Conservation (phyloP, 1,140 invertebrate species). For the Aphelenchoides besseyi region DNA sequence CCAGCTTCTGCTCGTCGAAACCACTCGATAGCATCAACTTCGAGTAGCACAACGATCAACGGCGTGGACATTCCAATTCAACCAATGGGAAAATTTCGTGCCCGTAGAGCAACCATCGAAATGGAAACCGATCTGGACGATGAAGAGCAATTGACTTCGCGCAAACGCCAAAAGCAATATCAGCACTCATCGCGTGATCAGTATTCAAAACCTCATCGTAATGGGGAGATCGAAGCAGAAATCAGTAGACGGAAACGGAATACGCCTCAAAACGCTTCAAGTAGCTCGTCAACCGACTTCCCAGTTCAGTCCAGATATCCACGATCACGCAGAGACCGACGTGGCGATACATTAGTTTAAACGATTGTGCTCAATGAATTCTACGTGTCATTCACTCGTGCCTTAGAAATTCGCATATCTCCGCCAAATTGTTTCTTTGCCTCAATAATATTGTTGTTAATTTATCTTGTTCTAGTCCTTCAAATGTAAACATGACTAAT, state of each 20-base stretch:
- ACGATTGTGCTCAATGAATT: not conserved
- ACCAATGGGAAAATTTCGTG: not conserved
- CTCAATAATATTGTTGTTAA: no score
- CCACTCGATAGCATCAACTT: constrained; percentile 6
- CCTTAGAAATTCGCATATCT: not conserved
- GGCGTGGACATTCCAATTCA: constrained; percentile 7
- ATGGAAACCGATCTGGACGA: not conserved
- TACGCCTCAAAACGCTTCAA: not conserved
- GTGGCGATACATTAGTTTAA: constrained; percentile 9
- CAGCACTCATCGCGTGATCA: not conserved
- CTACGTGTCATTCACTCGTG: not conserved
- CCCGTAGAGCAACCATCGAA: constrained; percentile 9
- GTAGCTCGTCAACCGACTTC: constrained; percentile 5
- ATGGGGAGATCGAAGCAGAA: not conserved
- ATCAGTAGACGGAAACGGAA: not conserved
- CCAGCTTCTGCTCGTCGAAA: constrained; percentile 3
- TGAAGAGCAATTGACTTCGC: constrained; percentile 4
- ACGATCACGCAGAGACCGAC: not conserved
- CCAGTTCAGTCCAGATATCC: not conserved
- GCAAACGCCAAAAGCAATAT: not conserved
- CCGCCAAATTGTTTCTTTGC: not conserved
- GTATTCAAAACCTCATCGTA: not conserved
- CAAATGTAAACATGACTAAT: not conserved
- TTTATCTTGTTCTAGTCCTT: not conserved
- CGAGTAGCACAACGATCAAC: not conserved